Evolutionary conservation across 2,113 vertebrate species (phyloP).

Genomic region (Amblyornis subalaris): DNA sequence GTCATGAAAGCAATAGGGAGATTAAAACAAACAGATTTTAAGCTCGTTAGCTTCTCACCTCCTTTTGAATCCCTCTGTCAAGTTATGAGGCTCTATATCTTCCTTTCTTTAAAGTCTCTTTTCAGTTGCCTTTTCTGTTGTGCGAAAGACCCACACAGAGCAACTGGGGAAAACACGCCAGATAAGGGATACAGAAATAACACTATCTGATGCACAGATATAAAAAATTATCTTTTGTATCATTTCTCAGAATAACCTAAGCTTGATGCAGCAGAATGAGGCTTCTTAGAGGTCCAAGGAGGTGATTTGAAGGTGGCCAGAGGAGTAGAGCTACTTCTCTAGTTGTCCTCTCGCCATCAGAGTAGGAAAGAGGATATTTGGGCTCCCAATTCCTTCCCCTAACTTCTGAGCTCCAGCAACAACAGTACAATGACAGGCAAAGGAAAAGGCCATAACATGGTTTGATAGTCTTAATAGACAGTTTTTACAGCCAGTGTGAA

Average conservation of each 20-base stretch:
- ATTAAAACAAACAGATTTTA: slow-evolving; percentile 9
- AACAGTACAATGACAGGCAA: background rate
- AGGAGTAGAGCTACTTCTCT: background rate
- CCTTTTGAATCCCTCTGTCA: background rate
- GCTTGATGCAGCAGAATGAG: background rate
- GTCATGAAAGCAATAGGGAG: background rate
- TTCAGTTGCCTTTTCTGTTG: background rate
- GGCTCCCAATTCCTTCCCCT: background rate
- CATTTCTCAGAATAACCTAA: slow-evolving; percentile 37
- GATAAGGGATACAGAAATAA: slow-evolving; percentile 21
- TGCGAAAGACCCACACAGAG: background rate
- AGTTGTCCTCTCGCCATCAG: background rate
- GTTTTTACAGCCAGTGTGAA: background rate
- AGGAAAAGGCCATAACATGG: background rate
- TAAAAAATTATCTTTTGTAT: background rate
- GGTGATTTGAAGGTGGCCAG: background rate
- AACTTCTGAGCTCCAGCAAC: background rate
- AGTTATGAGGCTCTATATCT: background rate
- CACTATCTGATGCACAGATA: background rate
- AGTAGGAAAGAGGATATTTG: background rate
- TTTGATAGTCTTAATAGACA: background rate
- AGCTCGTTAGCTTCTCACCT: background rate
- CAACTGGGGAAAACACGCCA: background rate
- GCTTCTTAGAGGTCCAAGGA: background rate
- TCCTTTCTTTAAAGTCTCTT: background rate